Percentiles rank a stretch among this genome's conserved stretches.
Conservation (phyloP, 2,797 vertebrate genomes). For the Gambusia yucatana region DNA sequence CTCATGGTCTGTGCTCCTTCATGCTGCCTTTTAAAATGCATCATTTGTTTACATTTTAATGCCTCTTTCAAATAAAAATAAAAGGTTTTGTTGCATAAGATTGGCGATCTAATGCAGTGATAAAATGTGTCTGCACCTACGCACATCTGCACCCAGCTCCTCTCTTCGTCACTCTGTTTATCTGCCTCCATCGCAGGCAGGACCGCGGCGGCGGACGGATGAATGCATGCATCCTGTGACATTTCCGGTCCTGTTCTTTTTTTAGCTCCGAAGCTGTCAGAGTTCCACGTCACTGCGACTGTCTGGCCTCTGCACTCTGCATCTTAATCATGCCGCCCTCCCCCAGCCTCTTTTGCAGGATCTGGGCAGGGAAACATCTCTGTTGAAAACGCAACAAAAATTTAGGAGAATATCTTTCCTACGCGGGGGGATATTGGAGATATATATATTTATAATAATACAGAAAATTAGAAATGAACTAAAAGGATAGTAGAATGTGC, state of each 20-base stretch:
- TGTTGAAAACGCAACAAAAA: background rate
- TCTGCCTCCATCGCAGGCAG: constrained; percentile 36
- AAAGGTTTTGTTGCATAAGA: background rate
- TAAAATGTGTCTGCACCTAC: constrained; percentile 4
- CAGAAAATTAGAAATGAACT: background rate
- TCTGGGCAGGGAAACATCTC: background rate
- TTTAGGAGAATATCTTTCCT: background rate
- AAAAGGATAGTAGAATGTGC: background rate
- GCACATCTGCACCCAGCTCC: constrained; percentile 19
- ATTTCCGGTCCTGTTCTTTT: constrained; percentile 60
- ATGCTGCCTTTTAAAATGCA: background rate
- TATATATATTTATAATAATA: no score
- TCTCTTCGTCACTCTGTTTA: constrained; percentile 17
- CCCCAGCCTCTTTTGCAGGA: background rate
- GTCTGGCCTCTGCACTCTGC: constrained; percentile 59
- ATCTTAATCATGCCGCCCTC: constrained; percentile 54
- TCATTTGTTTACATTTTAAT: background rate
- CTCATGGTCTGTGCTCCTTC: background rate
- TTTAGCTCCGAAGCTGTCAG: constrained; percentile 56
- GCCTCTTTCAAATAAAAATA: background rate
- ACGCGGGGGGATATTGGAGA: background rate
- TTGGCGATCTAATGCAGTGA: background rate
- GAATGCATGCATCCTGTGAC: constrained; percentile 55
- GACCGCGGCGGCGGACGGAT: constrained; percentile 15
- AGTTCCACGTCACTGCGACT: constrained; percentile 58